Base-by-base conservation (phyloP, 2,797 vertebrate genomes). In the Propithecus deckenii region DNA sequence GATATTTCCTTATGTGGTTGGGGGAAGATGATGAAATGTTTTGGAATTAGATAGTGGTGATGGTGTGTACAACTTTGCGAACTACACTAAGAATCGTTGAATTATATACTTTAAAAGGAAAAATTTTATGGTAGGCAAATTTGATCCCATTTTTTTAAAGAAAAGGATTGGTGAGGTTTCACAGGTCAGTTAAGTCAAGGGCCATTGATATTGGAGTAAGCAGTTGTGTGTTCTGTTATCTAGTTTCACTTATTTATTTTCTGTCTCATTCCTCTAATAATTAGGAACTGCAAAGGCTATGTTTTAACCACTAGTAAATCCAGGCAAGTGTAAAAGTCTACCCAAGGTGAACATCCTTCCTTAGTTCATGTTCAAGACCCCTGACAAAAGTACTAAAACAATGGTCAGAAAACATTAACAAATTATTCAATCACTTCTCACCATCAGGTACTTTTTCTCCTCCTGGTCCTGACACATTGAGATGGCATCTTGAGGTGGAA, bases 381-480 rank as follows among this genome's bases (percentile, higher is more conserved):
- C 46, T 65, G 32, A 94, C 23, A 48, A 84, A 80, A 63, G n/a
- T 30, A 93, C 20, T 0, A 74, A 20, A 91, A 87, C 57, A 93
- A 85, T 52, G 4, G 28, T 5, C 43, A 84, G 48, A 88, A 55
- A 86, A 59, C 52, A 86, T 55, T 52, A 88, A 41, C 43, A 85
- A 93, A 90, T 57, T 72, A 95, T 1, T 79, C 48, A 95, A 30
- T 91, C 20, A 59, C 80, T 89, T 97, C 99, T 97, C 96, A 99
- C 99, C 99, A 96, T 98, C 71, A 99, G 98, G 98, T 94, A 98
- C 2, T 98, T 98, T 74, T 99, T 99, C 98, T 99, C 99, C 96
- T 99, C 99, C 8, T 99, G 99, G 96, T 99, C 99, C 96, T 99
- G 99, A 97, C 99, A 99, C 99, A 99, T 99, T 61, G 99, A 99